Evolutionary conservation across 2,888 invertebrate genomes (phyloP), one percentile per base, ranked within the genome.

Genomic region (Tenthredo livida): DNA sequence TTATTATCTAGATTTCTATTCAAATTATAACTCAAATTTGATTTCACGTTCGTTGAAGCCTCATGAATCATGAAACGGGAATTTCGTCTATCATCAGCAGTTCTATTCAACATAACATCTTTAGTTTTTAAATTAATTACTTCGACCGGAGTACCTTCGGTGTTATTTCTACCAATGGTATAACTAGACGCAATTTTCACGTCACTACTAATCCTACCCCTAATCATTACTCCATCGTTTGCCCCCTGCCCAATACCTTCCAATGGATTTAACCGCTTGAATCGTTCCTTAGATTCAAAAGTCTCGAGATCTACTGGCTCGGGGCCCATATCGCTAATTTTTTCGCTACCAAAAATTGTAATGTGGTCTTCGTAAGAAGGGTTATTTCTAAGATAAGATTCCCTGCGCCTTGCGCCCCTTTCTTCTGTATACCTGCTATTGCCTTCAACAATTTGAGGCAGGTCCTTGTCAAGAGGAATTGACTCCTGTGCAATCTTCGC

Each of bases 391-490:
- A 25, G 3, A 40, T 83, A 50, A 67, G 25, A 25, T 70, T 83
- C 40, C 70, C 47, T 29, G 50, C 50, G 83, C 47, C 21, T 47
- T 29, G 83, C 17, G 50, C 83, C 67, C 50, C 29, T 12, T 65
- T 67, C 67, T 43, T 83, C 88, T 88, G 89, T 92, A 89, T 93
- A 93, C 93, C 93, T 93, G 93, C 90, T 93, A 90, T 92, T 90
- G 88, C 89, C 88, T 86, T 87, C 88, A 85, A 88, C 87, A 88
- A 86, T 87, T 84, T 86, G 86, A 87, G 83, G 83, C 65, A 83
- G 50, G 70, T 83, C 83, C 87, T 85, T 86, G 84, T 87, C 85
- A 84, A 84, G 86, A 85, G 86, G 73, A 77, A 80, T 85, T 85
- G 83, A 43, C 85, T 86, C 75, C 84, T 78, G 84, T 86, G 85